Evolutionary conservation across 2,888 invertebrate species (phyloP), one percentile per base, ranked within the genome.

Genomic region (Bellardia bayeri): DNA sequence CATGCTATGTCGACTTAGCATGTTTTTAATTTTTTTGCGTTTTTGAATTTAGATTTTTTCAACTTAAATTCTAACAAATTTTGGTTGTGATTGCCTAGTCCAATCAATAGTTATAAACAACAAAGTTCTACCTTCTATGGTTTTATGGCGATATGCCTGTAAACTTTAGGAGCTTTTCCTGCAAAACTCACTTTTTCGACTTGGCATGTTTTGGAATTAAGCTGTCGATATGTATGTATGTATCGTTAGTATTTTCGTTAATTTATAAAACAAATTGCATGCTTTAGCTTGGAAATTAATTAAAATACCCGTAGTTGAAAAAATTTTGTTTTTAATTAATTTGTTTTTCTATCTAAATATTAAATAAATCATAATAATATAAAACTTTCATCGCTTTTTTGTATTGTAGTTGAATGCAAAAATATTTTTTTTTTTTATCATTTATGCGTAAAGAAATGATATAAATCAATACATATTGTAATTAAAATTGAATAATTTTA

Each of bases 381-480:
- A 66, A 80, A 83, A 87, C 86, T 83, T 86, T 83, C 86, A 86
- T 83, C 82, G 66, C 64, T 69, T 23, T 63, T 64, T 56, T 78
- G 23, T 23, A 23, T 23, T 64, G 1, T 45, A 61, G 8, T 54
- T 49, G 7, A 49, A 69, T 51, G n/a, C 23, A 63, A 30, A 71
- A 78, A 66, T 14, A 14, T 37, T 14, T 63, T 40, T 63, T 45
- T 42, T 49, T 80, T 80, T 83, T 75, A 80, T 71, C 80, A 74
- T 76, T 81, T 81, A 84, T 81, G 81, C 87, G 87, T 84, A 76
- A 75, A 82, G 63, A 75, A 76, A 74, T 86, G 74, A 86, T 82
- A 86, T 78, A 82, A 82, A 82, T 86, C 82, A 86, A 82, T 86
- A 23, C 23, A 23, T 23, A 82, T 69, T 74, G 37, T 51, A 82